Base-by-base conservation (phyloP, 30 jellyfish, hydroid and myxozoan species). In the Morbakka virulenta region DNA sequence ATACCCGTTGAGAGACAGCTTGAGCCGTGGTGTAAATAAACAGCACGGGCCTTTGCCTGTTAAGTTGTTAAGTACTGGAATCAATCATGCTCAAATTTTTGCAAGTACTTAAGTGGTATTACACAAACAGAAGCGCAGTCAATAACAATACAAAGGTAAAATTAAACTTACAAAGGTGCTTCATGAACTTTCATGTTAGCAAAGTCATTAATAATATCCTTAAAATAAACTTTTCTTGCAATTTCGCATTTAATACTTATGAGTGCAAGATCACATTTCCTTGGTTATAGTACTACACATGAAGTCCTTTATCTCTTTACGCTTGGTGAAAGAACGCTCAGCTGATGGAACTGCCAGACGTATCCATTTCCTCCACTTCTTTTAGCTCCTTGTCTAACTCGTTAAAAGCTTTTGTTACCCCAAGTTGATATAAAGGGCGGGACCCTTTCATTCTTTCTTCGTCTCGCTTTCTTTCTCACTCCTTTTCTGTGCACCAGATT, bases 301-400 rank as follows among this genome's bases (percentile, higher is more conserved):
- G 57, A 41, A 41, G 57, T 9, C 17, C 57, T 41, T 41, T 41
- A 41, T 41, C 57, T 6, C 13, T 41, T 41, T 41, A 41, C 9
- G 57, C 57, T 41, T 41, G 57, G 13, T 41, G 57, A 80, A 80
- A 6, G 84, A 80, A 30, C 79, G 84, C 78, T 67, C 91, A 48
- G 83, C 83, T 26, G 91, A 80, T 48, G 83, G 83, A 80, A 80
- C 84, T 80, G 84, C 69, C 69, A 80, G 82, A n/a, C n/a, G n/a
- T n/a, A n/a, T n/a, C n/a, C n/a, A n/a, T n/a, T n/a, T n/a, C n/a
- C n/a, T n/a, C n/a, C n/a, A n/a, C n/a, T n/a, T n/a, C n/a, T n/a
- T n/a, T n/a, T n/a, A n/a, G n/a, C n/a, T n/a, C n/a, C n/a, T n/a
- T n/a, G n/a, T n/a, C n/a, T n/a, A n/a, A n/a, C n/a, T n/a, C n/a